Conservation (phyloP, 2,113 vertebrate species). For the Alethe diademata region DNA sequence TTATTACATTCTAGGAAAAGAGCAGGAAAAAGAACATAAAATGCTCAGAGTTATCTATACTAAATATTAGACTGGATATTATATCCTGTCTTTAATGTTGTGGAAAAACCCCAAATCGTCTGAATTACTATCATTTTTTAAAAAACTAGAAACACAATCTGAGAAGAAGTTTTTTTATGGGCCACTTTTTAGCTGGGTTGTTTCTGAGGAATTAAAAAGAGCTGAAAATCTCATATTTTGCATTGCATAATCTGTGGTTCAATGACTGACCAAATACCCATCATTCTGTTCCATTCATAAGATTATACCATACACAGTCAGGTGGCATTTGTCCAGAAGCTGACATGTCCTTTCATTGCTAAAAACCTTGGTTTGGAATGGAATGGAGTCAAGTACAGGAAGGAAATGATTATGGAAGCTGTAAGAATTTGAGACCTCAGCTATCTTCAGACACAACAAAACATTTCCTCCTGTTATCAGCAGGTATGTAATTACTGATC, state of each 20-base stretch:
- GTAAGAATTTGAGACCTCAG: background rate
- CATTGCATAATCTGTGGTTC: background rate
- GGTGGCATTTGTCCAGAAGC: background rate
- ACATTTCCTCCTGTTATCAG: background rate
- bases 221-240: background rate
- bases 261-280: background rate
- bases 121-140: background rate
- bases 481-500: background rate
- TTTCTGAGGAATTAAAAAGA: background rate
- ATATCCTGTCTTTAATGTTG: background rate
- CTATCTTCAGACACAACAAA: background rate
- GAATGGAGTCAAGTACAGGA: background rate
- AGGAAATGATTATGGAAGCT: background rate
- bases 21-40: background rate
- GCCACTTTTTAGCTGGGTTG: background rate
- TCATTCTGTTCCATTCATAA: background rate
- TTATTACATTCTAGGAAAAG: background rate
- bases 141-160: background rate
- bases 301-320: background rate
- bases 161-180: background rate
- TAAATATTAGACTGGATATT: background rate
- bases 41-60: background rate
- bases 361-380: background rate
- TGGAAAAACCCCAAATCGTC: fast-evolving
- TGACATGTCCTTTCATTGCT: background rate